Evolutionary conservation across 2,797 vertebrate genomes (phyloP), one percentile per base, ranked within the genome.

Genomic region (Hapalemur alaotrensis): DNA sequence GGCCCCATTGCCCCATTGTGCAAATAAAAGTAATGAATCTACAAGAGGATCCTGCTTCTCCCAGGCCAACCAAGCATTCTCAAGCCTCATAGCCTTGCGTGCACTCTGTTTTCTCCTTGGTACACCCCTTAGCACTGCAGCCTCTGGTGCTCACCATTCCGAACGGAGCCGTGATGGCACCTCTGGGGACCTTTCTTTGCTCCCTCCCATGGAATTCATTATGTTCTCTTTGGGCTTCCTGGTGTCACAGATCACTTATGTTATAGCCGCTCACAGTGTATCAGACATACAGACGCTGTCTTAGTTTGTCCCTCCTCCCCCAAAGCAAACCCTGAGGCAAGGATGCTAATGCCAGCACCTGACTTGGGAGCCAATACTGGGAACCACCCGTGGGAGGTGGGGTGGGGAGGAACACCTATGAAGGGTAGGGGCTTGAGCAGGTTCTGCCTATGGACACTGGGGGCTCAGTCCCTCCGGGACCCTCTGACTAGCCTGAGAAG

Each of bases 71-170:
- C n/a, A 23, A 87, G 30, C 0, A 2, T n/a, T 22, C 65, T 67
- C 12, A 4, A 9, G 32, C 7, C 30, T 43, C 35, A 1, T 13
- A 2, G 3, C 43, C 20, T 81, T 1, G 1, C 0, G 0, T 20
- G 1, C 3, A 17, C 46, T 57, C 30, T 9, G 4, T 50, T 54
- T 8, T 79, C 6, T 70, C 30, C 35, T 67, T 50, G 5, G 13
- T 17, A 30, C 7, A 7, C 28, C 79, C 61, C 11, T 65, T 15
- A 13, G 52, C 22, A 10, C 1, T 18, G 30, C 20, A 35, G 6
- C 4, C 12, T 41, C 83, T 38, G 57, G 22, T 52, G 54, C 23
- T 67, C 79, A 5, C 28, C 11, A 7, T 17, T 35, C 18, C 20
- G 20, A 32, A 28, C 32, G 20, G 52, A 52, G 13, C 30, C 13